Base-by-base conservation (phyloP, 2,888 invertebrate genomes). In the Yponomeuta evonymella region DNA sequence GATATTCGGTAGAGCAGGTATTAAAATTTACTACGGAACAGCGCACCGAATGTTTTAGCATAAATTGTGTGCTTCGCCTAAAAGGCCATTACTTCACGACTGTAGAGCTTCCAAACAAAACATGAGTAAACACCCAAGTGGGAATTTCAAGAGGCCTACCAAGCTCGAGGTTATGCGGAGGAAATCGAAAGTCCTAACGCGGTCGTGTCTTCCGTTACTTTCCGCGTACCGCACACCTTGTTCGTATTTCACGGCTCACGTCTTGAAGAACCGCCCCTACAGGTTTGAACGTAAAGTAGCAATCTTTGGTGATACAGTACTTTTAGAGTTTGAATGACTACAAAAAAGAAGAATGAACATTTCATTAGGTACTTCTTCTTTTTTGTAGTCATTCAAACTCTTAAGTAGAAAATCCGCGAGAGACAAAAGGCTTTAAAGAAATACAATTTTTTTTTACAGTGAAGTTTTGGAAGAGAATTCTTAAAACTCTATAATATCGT, bases 181-280 rank as follows among this genome's bases (percentile, higher is more conserved):
- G 82, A 84, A 86, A 86, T 84, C 78, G 83, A 86, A 86, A 85
- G 86, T 82, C 77, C 75, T 74, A 80, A 76, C 74, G 76, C 78
- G 78, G 77, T 73, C 78, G 77, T 76, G 72, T 82, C 82, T 81
- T 80, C 81, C 80, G 79, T 73, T 65, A 70, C 72, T 74, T 72
- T 74, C 73, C 72, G 77, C 75, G 78, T 78, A 76, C 77, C 73
- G 76, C 23, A 23, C 76, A 51, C 51, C 8, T 76, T 77, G 74
- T 77, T 76, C 79, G 78, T 75, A 78, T 78, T 76, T 76, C 74
- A 75, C 73, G 77, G 76, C 69, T 69, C 70, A 67, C 62, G 70
- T 67, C 72, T 72, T 65, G 33, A 30, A 29, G 65, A 68, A 33
- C 71, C 71, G 70, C 66, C 67, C 72, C 71, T 67, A 48, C 12